Evolutionary conservation across 1,140 invertebrate species (phyloP).

Genomic region (Drosophila ogumai): DNA sequence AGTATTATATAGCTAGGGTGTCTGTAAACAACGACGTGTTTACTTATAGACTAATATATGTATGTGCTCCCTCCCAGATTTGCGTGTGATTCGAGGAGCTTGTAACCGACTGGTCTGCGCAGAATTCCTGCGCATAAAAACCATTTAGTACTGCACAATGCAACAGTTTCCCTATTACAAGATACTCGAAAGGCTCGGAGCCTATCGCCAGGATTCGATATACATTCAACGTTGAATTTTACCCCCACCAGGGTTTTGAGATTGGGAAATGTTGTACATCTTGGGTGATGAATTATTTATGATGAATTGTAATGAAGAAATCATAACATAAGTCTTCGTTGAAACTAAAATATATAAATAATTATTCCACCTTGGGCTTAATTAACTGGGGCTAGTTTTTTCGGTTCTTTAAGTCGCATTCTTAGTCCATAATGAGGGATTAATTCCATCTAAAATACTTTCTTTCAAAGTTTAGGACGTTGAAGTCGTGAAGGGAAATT

Average conservation of each 20-base stretch:
- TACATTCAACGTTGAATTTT: not conserved
- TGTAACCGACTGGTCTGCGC: slow-evolving; percentile 48
- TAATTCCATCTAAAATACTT: too few species aligned
- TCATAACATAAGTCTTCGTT: too few species aligned
- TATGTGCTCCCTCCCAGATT: slow-evolving; percentile 40
- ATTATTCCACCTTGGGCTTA: too few species aligned
- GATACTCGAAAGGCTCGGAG: not conserved
- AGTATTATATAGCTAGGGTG: slow-evolving; percentile 47
- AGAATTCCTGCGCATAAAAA: slow-evolving; percentile 39
- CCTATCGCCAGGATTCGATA: slow-evolving; percentile 7
- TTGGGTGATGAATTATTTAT: not conserved
- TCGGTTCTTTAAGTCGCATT: too few species aligned
- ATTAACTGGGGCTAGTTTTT: too few species aligned
- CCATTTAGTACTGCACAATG: slow-evolving; percentile 27
- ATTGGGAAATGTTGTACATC: not conserved
- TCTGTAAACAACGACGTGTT: slow-evolving; percentile 55
- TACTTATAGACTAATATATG: slow-evolving; percentile 47
- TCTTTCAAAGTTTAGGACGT: too few species aligned
- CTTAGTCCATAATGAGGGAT: too few species aligned
- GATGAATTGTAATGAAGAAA: too few species aligned
- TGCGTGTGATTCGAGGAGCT: slow-evolving; percentile 44
- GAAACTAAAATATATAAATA: too few species aligned
- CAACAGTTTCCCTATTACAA: slow-evolving; percentile 27
- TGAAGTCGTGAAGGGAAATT: too few species aligned
- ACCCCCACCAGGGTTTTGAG: not conserved